Evolutionary conservation across 2,797 vertebrate genomes (phyloP).

Genomic region (Aulostomus chinensis): DNA sequence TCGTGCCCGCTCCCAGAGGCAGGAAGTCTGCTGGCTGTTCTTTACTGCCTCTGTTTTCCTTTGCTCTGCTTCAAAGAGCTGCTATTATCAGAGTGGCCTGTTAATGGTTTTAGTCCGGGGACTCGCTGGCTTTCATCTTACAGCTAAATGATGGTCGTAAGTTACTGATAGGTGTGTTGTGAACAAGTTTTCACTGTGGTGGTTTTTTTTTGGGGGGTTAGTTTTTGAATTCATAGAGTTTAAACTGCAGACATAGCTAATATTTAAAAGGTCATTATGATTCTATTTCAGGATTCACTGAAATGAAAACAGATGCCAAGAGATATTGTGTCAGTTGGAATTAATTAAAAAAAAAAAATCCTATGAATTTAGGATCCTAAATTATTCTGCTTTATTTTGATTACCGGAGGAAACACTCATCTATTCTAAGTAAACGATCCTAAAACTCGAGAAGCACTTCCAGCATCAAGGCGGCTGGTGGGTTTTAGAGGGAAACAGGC

Average conservation of each 20-base stretch:
- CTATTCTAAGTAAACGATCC: too few relatives aligned
- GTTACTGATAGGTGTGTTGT: constrained; percentile 24
- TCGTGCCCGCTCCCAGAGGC: constrained; percentile 27
- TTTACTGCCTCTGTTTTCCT: constrained; percentile 58
- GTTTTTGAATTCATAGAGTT: too few relatives aligned
- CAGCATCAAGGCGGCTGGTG: constrained; percentile 8
- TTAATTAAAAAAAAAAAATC: too few relatives aligned
- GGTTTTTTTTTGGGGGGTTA: neutral
- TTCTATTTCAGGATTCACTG: too few relatives aligned
- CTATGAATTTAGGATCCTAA: too few relatives aligned
- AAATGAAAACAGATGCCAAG: too few relatives aligned
- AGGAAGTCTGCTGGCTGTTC: constrained; percentile 60
- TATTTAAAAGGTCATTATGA: too few relatives aligned
- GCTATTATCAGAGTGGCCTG: constrained; percentile 37
- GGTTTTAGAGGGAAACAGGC: constrained; percentile 51
- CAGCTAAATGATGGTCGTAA: constrained; percentile 34
- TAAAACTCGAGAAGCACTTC: too few relatives aligned
- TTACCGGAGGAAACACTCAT: too few relatives aligned
- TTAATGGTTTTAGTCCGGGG: constrained; percentile 48
- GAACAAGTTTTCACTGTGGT: constrained; percentile 5
- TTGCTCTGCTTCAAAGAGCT: constrained; percentile 69
- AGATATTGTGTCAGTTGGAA: too few relatives aligned
- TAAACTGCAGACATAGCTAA: too few relatives aligned
- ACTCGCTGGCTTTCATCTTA: constrained; percentile 53
- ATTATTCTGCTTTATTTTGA: too few relatives aligned